phyloP scores from a whole-genome alignment of 1,140 invertebrate genomes.

The Drosophila triauraria region DNA sequence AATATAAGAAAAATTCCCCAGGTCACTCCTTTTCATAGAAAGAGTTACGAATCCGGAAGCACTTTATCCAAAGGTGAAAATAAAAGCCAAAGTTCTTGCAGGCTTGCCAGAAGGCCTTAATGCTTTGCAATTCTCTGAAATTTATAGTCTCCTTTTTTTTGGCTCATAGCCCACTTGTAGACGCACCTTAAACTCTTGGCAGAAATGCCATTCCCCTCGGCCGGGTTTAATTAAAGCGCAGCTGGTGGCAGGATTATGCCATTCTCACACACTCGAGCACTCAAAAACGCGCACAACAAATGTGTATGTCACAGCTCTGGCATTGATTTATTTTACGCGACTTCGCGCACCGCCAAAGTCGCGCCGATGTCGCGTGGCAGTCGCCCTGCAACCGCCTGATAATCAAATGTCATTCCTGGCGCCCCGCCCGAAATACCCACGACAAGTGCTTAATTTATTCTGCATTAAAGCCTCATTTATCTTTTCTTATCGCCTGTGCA shows the following conservation, averaged over 20 bases:
- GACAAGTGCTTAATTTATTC: conserved; percentile 82
- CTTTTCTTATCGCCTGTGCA: conserved; percentile 79
- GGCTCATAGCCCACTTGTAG: conserved; percentile 10
- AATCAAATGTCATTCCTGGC: conserved; percentile 78
- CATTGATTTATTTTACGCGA: conserved; percentile 72
- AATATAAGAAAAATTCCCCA: no score
- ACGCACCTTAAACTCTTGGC: conserved; percentile 32
- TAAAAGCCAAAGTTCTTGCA: background rate
- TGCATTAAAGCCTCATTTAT: conserved; percentile 82
- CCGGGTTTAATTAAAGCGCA: conserved; percentile 71
- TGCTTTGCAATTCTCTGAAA: conserved; percentile 32
- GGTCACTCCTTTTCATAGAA: no score
- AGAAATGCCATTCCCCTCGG: conserved; percentile 22
- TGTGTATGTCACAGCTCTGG: conserved; percentile 64
- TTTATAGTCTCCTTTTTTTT: conserved; percentile 48
- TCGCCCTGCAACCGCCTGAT: conserved; percentile 61
- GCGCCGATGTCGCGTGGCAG: conserved; percentile 50
- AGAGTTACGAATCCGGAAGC: background rate
- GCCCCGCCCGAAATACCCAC: conserved; percentile 65
- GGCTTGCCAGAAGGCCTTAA: background rate
- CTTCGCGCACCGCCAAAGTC: conserved; percentile 50
- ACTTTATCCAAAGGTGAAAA: background rate
- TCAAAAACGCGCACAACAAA: conserved; percentile 23
- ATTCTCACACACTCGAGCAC: background rate
- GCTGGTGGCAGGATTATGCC: conserved; percentile 64